Evolutionary conservation across 1,140 invertebrate genomes (phyloP).

Genomic region (Pomacea maculata): DNA sequence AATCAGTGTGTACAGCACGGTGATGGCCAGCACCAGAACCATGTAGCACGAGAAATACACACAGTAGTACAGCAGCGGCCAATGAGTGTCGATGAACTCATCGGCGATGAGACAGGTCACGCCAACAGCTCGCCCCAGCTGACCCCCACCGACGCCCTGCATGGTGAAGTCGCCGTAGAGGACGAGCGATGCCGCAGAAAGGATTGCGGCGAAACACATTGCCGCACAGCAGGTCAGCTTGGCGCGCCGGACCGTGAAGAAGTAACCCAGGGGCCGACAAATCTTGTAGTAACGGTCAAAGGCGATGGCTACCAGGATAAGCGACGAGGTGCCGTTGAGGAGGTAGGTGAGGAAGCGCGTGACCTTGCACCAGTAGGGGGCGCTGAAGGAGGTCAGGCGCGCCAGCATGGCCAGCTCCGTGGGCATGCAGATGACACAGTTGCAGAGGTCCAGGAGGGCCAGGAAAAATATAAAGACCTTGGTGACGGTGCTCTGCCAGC

Average conservation of each 20-base stretch:
- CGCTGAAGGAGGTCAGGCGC: constrained; percentile 42
- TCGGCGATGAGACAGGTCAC: constrained; percentile 23
- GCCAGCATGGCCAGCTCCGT: constrained; percentile 44
- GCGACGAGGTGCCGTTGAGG: constrained; percentile 37
- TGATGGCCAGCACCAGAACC: constrained; percentile 23
- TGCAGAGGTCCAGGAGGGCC: constrained; percentile 47
- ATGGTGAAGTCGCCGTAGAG: constrained; percentile 41
- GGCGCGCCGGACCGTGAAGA: constrained; percentile 35
- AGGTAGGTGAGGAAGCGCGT: constrained; percentile 48
- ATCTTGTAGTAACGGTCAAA: constrained; percentile 53
- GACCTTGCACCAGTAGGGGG: constrained; percentile 47
- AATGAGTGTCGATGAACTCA: constrained; percentile 11
- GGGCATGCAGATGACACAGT: constrained; percentile 50
- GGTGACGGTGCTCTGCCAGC: constrained; percentile 47
- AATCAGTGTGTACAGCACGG: constrained; percentile 26
- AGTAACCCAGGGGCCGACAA: constrained; percentile 37
- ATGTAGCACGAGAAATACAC: constrained; percentile 20
- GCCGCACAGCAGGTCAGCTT: constrained; percentile 36
- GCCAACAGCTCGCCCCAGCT: constrained; percentile 19
- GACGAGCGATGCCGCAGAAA: constrained; percentile 45
- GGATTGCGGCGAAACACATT: constrained; percentile 26
- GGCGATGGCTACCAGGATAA: constrained; percentile 50
- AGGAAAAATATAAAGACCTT: constrained; percentile 52
- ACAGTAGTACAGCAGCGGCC: constrained; percentile 24
- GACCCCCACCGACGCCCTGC: constrained; percentile 13